Base-by-base conservation (phyloP, 2,113 vertebrate genomes). In the Ceyx melanurus region DNA sequence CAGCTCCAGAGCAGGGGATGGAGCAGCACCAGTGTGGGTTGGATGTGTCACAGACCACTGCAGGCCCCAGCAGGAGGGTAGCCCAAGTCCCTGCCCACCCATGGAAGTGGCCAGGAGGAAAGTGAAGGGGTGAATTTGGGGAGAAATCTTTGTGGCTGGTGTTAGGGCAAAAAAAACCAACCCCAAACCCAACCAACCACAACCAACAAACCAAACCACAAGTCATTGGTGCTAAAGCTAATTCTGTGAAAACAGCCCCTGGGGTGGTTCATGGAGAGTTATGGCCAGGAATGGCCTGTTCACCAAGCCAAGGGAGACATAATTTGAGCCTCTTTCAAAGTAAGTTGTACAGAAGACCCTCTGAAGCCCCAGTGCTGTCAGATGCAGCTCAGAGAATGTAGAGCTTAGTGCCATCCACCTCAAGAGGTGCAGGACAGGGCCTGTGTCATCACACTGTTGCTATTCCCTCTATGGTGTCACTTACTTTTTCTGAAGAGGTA, bases 401-500 rank as follows among this genome's bases (percentile, higher is more conserved):
- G 67, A 43, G 35, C 19, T 4, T 7, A 5, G 62, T 43, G 28
- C 33, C 22, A 25, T 3, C 28, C 42, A 3, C 0, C 2, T 29
- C 10, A 25, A 50, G 13, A 20, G 2, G 21, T 11, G 25, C 15
- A 50, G 64, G 31, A 19, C 10, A 5, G 33, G 37, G 15, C 15
- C 72, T 37, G 50, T 11, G 21, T 8, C 22, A 6, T 3, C 35
- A 1, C 3, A 7, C 82, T 62, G 58, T 58, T 5, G 3, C 6
- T 15, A 9, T 3, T 45, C 23, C 42, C 78, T 42, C 3, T 0
- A 1, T 16, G 13, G 45, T 28, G 45, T 11, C 81, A 94, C 97
- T 98, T 89, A 98, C 97, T 53, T 93, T 89, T 97, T 48, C 79
- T 53, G 85, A 88, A 17, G 56, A 97, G 33, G 70, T 2, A 65